Evolutionary conservation across 2,797 vertebrate genomes (phyloP), one percentile per base, ranked within the genome.

Genomic region (Graptemys geographica): DNA sequence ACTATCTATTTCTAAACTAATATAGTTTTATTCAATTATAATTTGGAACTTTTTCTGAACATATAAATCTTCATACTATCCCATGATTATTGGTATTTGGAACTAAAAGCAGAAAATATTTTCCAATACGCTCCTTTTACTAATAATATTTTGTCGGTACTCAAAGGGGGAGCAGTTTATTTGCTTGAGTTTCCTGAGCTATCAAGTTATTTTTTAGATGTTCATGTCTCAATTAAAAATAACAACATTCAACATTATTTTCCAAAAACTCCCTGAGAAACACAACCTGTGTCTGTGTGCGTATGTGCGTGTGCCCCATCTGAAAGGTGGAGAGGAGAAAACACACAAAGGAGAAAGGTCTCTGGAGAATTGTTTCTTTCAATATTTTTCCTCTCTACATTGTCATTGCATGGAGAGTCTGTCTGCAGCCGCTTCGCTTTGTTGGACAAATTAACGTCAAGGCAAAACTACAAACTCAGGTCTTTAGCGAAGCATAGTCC

Each of bases 401-500:
- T 79, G 74, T 76, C 56, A 85, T 1, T 4, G 83, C 56, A 44
- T 3, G 23, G 85, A 84, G 90, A 90, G 81, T 82, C 90, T 79
- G 53, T 25, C 90, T 86, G 72, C 53, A 91, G 65, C 8, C 88
- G 13, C 92, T 95, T 87, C 57, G 79, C 87, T 83, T 86, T 57
- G 81, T 79, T 82, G 89, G 87, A 81, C 90, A 86, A 82, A 94
- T 93, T 94, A 86, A 88, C 41, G 79, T 57, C 4, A 79, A 95
- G 83, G 81, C 85, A 93, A 91, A 94, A 84, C 92, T 89, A 83
- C 88, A 76, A 94, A 81, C 85, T 82, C 83, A 76, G 90, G 85
- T 81, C 87, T 96, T 79, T 87, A 89, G 83, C 37, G 51, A 96
- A 78, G 65, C 92, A 95, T 44, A 41, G 89, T 93, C 96, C 96